Evolutionary conservation across 2,888 invertebrate species (phyloP).

Genomic region (Lycocerus yunnanus): DNA sequence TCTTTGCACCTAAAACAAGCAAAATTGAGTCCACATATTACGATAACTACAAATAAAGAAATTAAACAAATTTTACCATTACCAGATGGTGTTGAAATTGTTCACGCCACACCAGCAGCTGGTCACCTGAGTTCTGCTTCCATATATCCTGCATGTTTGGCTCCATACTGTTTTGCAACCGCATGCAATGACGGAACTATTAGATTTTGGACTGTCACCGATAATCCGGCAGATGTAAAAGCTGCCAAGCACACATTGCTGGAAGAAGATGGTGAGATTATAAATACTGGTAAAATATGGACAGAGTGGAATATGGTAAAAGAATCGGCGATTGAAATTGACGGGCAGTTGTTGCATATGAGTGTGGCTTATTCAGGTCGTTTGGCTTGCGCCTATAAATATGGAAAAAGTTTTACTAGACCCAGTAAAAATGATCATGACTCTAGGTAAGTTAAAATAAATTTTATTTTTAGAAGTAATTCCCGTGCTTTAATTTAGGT

Average conservation of each 20-base stretch:
- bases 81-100: slow-evolving; percentile 89
- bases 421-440: slow-evolving; percentile 76
- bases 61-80: slow-evolving; percentile 87
- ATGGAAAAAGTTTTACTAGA: slow-evolving; percentile 86
- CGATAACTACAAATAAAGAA: slow-evolving; percentile 89
- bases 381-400: slow-evolving; percentile 96
- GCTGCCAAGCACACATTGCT: slow-evolving; percentile 45
- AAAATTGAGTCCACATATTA: slow-evolving; percentile 70
- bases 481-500: slow-evolving; percentile 45
- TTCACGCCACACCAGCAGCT: slow-evolving; percentile 93
- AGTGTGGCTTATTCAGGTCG: slow-evolving; percentile 98
- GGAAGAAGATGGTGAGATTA: slow-evolving; percentile 50
- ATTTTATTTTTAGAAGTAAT: background rate
- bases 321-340: slow-evolving; percentile 64
- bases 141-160: slow-evolving; percentile 98
- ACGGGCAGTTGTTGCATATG: slow-evolving; percentile 86
- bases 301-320: slow-evolving; percentile 57
- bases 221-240: slow-evolving; percentile 42
- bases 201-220: slow-evolving; percentile 76
- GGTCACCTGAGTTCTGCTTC: slow-evolving; percentile 97
- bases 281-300: slow-evolving; percentile 53
- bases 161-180: slow-evolving; percentile 94
- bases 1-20: slow-evolving; percentile 57
- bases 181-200: slow-evolving; percentile 94
- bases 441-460: slow-evolving; percentile 59